Base-by-base conservation (phyloP, 2,888 invertebrate species). In the Acrobasis suavella region DNA sequence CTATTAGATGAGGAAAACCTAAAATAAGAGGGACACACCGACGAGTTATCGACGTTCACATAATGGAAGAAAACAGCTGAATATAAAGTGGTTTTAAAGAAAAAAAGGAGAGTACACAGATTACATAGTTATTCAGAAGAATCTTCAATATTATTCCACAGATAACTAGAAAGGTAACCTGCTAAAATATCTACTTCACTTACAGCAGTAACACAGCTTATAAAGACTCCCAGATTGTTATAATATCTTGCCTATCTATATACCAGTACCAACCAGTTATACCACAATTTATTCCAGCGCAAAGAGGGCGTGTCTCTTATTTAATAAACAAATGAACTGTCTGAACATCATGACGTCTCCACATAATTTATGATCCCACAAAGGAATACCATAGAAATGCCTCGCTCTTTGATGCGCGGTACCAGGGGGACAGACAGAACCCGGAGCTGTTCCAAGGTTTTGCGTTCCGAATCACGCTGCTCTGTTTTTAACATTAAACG, bases 401-500 rank as follows among this genome's bases (percentile, higher is more conserved):
- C 16, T 38, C 38, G n/a, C 17, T 22, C 56, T 56, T 56, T 56
- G 56, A 56, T 56, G 42, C 42, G 55, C 38, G n/a, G 42, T n/a
- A 56, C 42, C 56, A 42, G 56, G 56, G 46, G 56, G 17, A 42
- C 56, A 56, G 56, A 39, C 22, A 22, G 22, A 1, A 42, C 17
- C 14, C 42, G 17, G 42, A 56, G 56, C 16, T 42, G 56, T 56
- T 56, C 56, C 39, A 17, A 56, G 37, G 42, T 9, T 42, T 17
- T 14, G 56, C 56, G 56, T 56, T 42, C 42, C 56, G 42, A 42
- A 56, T 56, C 56, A 42, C 56, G 56, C 39, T 42, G 56, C 16
- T 42, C 42, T 56, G 56, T 56, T 56, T 56, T 56, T 56, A 56
- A 56, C 56, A 56, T 56, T 42, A 56, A 56, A 56, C 56, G 42